Conservation (phyloP, 2,113 vertebrate species). For the Falcunculus frontatus region DNA sequence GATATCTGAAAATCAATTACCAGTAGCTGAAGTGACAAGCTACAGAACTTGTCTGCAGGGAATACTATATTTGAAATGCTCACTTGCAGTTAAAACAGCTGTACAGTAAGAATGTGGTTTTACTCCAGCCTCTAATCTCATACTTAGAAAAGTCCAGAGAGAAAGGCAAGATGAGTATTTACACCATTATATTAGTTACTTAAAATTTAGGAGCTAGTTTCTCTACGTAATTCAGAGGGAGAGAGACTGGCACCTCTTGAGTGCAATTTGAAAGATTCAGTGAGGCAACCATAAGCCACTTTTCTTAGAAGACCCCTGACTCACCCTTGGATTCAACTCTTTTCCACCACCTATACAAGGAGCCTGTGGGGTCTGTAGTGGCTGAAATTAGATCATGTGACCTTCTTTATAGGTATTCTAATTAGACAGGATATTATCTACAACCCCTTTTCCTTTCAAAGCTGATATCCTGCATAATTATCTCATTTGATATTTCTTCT, state of each 20-base stretch:
- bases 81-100: neutral
- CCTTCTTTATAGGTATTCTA: conserved; percentile 1
- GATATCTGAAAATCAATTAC: neutral
- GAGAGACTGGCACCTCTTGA: neutral
- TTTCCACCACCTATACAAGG: neutral
- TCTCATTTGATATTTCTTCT: conserved; percentile 43
- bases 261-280: neutral
- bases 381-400: neutral
- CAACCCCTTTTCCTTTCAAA: conserved; percentile 2
- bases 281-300: neutral
- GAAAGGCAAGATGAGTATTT: neutral
- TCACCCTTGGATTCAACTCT: neutral
- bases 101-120: neutral
- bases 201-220: neutral
- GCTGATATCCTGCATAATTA: conserved; percentile 51
- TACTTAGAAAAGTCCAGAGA: neutral
- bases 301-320: neutral
- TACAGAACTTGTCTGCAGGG: neutral
- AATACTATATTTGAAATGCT: neutral
- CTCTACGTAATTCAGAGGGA: neutral
- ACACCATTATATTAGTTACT: neutral
- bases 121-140: neutral
- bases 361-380: neutral
- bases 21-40: neutral
- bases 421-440: conserved; percentile 61